These are phyloP conservation scores for Caenorhabditis japonica DNA, from an alignment of 2,888 invertebrate species.

Conservation along the genomic window DNA sequence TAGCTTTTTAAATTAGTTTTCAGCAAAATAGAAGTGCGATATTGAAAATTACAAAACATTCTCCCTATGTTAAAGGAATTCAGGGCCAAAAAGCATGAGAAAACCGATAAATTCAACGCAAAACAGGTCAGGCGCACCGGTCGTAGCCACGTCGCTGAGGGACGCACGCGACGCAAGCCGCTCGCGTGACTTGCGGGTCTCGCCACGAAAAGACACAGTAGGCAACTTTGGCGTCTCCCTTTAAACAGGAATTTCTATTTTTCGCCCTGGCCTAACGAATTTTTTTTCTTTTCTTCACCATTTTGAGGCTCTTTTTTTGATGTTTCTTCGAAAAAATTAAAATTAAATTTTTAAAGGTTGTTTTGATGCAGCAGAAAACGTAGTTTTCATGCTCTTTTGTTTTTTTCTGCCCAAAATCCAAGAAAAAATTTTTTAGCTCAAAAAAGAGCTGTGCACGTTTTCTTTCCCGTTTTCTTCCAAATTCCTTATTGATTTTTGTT, in stretches of 20 bases:
- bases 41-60: too few species aligned
- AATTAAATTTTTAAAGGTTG: not conserved
- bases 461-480: too few species aligned
- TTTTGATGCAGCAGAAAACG: too few species aligned
- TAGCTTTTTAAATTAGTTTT: not conserved
- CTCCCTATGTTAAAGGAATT: too few species aligned
- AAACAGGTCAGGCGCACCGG: constrained; percentile 50
- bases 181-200: constrained; percentile 41
- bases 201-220: constrained; percentile 40
- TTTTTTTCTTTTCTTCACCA: constrained; percentile 32
- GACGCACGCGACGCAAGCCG: constrained; percentile 32
- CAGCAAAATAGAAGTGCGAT: not conserved
- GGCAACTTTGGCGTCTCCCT: not conserved
- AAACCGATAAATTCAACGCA: constrained; percentile 26
- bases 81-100: constrained; percentile 39
- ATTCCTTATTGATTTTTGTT: not conserved
- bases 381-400: too few species aligned
- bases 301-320: constrained; percentile 2
- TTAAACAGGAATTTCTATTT: constrained; percentile 26
- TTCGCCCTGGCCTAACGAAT: constrained; percentile 46
- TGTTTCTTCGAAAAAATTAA: not conserved
- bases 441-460: not conserved
- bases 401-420: not conserved
- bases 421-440: not conserved
- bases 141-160: constrained; percentile 43